A percentile compares a stretch with the other conserved stretches of the same genome.
phyloP scores from a whole-genome alignment of 2,797 vertebrate species.

The Hipposideros larvatus region DNA sequence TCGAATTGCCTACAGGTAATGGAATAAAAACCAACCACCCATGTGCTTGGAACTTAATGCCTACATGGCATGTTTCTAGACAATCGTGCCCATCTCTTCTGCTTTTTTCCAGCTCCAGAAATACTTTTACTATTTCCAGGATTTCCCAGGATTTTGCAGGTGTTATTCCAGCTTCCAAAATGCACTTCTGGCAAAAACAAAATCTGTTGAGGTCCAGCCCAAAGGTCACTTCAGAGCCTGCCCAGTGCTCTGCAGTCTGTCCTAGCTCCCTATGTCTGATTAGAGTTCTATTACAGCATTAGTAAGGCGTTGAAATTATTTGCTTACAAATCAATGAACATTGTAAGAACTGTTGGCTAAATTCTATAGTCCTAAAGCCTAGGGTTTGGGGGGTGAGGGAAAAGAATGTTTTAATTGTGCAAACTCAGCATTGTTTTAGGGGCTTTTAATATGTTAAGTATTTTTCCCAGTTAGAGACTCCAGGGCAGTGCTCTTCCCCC shows the following conservation, averaged over 20 bases:
- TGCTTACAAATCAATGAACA: conserved; percentile 25
- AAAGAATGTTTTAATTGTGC: conserved; percentile 18
- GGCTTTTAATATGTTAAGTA: neutral
- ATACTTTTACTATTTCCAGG: neutral
- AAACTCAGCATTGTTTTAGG: conserved; percentile 22
- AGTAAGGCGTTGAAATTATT: conserved; percentile 32
- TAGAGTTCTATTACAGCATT: neutral
- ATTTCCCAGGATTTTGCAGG: conserved; percentile 38
- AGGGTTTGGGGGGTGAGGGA: neutral
- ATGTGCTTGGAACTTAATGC: neutral
- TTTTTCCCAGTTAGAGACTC: neutral
- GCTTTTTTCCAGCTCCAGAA: neutral
- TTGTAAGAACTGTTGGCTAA: conserved; percentile 10
- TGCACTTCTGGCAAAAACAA: neutral
- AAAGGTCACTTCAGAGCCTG: neutral
- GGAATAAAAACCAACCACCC: neutral
- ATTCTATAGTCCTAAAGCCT: neutral
- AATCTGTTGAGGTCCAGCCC: neutral
- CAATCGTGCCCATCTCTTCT: neutral
- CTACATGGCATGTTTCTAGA: neutral
- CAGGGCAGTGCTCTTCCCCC: neutral
- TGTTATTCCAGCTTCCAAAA: conserved; percentile 1
- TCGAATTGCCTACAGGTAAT: neutral
- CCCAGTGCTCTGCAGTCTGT: neutral
- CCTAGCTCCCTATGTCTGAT: neutral